Evolutionary conservation across 2,113 vertebrate genomes (phyloP).

Genomic region (Xenotilapia caudafasciata): DNA sequence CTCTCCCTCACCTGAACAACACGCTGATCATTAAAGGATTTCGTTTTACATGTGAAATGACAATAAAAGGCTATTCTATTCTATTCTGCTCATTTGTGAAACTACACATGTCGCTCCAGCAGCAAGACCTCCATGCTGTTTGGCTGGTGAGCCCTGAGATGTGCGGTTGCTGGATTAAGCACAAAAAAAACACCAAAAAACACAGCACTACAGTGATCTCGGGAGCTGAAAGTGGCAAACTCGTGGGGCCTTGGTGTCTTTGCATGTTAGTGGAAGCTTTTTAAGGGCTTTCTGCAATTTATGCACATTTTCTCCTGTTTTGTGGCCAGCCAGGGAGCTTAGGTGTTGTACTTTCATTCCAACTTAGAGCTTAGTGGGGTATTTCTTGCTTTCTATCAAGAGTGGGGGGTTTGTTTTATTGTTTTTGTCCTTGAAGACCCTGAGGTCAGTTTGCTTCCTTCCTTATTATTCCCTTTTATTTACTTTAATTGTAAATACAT

Average conservation of each 20-base stretch:
- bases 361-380: background rate
- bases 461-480: background rate
- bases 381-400: background rate
- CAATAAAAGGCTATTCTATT: background rate
- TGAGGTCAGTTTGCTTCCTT: background rate
- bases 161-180: background rate
- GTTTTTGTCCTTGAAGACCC: background rate
- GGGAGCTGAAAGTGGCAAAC: background rate
- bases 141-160: background rate
- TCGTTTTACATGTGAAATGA: background rate
- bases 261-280: background rate
- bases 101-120: background rate
- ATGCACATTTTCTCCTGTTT: background rate
- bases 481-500: background rate
- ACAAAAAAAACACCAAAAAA: background rate
- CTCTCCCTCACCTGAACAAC: background rate
- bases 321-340: background rate
- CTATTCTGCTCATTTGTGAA: background rate
- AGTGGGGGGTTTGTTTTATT: background rate
- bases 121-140: background rate
- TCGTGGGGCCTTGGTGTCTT: rapidly evolving
- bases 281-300: background rate
- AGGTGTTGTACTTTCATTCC: background rate
- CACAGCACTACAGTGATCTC: background rate
- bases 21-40: background rate